Base-by-base conservation (phyloP, 2,113 vertebrate genomes). In the Oncorhynchus clarkii region DNA sequence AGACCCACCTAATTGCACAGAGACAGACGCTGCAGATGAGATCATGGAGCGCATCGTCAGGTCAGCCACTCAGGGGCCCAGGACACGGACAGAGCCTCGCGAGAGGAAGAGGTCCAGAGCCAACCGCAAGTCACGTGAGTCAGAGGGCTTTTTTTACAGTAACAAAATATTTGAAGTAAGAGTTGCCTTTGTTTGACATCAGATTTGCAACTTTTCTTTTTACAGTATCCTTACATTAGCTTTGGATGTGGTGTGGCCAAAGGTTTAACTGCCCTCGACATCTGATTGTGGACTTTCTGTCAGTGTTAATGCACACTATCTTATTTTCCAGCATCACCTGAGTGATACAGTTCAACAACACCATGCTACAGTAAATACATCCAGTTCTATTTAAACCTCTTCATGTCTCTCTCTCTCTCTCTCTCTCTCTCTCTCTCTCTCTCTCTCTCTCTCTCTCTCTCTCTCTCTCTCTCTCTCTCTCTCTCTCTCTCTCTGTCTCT, bases 1-100 rank as follows among this genome's bases (percentile, higher is more conserved):
- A 0, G 97, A 99, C 76, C 93, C 94, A 0, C 90, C 95, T 0
- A 95, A 92, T 0, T 93, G 95, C 77, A 94, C 95, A 0, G 97
- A 97, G 2, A 29, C 65, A 7, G 96, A 97, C 0, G 94, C 97
- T 0, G 97, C 97, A 0, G 97, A 99, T 79, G 97, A 98, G 91
- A 99, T 99, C 90, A 99, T 99, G 97, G 97, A 99, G 89, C 95
- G 95, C 75, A 99, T 99, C 0, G 97, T 99, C 3, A 95, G 97
- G 86, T 98, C 97, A 0, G 97, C 97, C 88, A 99, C 96, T 77
- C 97, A 98, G 93, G 95, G 95, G 87, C 97, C 96, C 88, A 94
- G 95, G 83, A 96, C 95, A 87, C 91, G 96, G 84, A 90, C 92
- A 0, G 95, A 95, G 77, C 97, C 97, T 6, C 93, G 96, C 22